Conservation (phyloP, 2,888 invertebrate species). For the Stenurella melanura region DNA sequence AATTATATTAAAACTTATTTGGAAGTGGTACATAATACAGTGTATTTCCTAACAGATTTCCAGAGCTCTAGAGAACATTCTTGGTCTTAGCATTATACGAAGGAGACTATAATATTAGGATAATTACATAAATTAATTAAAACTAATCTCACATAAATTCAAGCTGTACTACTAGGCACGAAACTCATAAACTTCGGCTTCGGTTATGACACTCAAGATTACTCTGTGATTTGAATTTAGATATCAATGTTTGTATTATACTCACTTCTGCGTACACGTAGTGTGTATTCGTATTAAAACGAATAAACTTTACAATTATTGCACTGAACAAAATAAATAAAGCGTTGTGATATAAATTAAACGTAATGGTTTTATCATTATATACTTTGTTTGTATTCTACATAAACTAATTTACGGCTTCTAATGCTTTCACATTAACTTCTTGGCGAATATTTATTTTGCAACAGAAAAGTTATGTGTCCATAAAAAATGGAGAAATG, state of each 20-base stretch:
- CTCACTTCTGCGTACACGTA: conserved; percentile 33
- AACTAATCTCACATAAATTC: conserved; percentile 62
- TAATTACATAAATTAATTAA: conserved; percentile 66
- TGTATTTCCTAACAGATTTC: conserved; percentile 44
- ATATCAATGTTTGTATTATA: conserved; percentile 38
- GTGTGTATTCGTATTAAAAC: conserved; percentile 18
- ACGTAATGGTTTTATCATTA: not conserved
- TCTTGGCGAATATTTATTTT: not conserved
- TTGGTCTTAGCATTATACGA: conserved; percentile 47
- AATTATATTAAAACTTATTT: conserved; percentile 5
- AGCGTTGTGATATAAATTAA: not conserved
- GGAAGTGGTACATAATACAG: not conserved
- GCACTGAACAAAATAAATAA: not conserved
- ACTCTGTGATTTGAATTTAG: conserved; percentile 41
- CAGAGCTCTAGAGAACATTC: conserved; percentile 46
- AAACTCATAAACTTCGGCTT: conserved; percentile 43
- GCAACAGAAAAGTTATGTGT: not conserved
- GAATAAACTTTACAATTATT: conserved; percentile 4
- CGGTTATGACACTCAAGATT: conserved; percentile 40
- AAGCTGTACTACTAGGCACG: conserved; percentile 48
- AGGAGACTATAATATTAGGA: conserved; percentile 57
- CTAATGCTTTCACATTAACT: not conserved
- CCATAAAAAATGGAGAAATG: not conserved
- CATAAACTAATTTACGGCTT: not conserved
- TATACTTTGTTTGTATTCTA: not conserved